Percentiles rank a stretch among this genome's conserved stretches.
phyloP scores from a whole-genome alignment of 2,113 vertebrate species.

The Hemiscyllium ocellatum region DNA sequence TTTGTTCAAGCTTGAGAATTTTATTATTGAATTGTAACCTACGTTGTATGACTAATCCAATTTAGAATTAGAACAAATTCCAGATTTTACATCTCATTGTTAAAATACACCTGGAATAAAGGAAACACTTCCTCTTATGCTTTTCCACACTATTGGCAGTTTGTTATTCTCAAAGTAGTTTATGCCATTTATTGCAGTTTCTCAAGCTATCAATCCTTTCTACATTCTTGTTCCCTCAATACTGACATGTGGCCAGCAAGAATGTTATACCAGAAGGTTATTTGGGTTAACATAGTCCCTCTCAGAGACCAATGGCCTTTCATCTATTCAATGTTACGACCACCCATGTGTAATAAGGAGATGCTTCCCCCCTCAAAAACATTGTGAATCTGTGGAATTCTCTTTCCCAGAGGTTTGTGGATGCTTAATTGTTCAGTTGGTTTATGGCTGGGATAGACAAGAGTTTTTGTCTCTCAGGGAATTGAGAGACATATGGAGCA shows the following conservation, averaged over 20 bases:
- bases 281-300: neutral
- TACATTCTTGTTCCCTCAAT: neutral
- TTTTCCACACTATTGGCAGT: neutral
- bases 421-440: too few relatives aligned
- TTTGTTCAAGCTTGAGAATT: neutral
- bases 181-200: neutral
- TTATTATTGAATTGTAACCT: neutral
- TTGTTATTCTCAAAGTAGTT: neutral
- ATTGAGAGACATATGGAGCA: too few relatives aligned
- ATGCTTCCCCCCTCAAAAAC: too few relatives aligned
- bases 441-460: too few relatives aligned
- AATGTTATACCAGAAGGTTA: neutral
- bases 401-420: too few relatives aligned
- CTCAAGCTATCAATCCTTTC: neutral
- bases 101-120: neutral
- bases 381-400: too few relatives aligned
- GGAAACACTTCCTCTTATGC: neutral
- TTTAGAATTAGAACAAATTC: neutral
- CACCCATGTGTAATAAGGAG: neutral
- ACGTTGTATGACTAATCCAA: neutral
- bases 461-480: too few relatives aligned
- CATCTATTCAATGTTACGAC: neutral
- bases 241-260: neutral
- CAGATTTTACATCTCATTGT: neutral
- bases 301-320: neutral